These are phyloP conservation scores for Napeogenes sylphis DNA, from an alignment of 2,888 invertebrate species.

Conservation along the genomic window DNA sequence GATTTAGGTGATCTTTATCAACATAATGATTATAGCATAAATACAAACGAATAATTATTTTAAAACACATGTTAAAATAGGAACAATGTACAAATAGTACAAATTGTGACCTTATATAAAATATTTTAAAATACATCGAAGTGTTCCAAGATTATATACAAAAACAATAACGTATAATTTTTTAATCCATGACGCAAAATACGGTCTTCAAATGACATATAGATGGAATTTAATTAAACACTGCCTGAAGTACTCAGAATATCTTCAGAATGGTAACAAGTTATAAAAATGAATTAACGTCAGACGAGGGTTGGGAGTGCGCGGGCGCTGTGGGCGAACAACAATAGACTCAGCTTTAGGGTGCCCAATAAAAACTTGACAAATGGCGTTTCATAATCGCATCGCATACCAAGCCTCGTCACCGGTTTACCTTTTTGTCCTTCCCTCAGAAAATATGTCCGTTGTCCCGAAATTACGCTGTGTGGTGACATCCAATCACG, in stretches of 20 bases:
- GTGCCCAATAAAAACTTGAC: slow-evolving; percentile 78
- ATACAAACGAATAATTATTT: too few relatives aligned
- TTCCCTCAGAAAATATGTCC: slow-evolving; percentile 57
- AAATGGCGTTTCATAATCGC: slow-evolving; percentile 77
- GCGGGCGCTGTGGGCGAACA: slow-evolving; percentile 40
- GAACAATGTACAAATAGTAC: too few relatives aligned
- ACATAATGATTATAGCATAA: neutral
- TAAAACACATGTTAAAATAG: too few relatives aligned
- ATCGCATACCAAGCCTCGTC: slow-evolving; percentile 70
- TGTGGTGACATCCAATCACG: slow-evolving; percentile 31
- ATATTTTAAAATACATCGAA: too few relatives aligned
- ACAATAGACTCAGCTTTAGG: slow-evolving; percentile 67
- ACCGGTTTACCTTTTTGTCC: slow-evolving; percentile 58
- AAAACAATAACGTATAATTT: too few relatives aligned
- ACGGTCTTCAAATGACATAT: slow-evolving; percentile 11
- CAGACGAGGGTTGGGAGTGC: slow-evolving; percentile 59
- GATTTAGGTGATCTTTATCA: neutral
- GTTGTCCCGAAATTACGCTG: slow-evolving; percentile 46
- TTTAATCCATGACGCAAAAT: too few relatives aligned
- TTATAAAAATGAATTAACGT: slow-evolving; percentile 74
- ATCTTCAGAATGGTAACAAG: slow-evolving; percentile 55
- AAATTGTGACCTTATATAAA: too few relatives aligned
- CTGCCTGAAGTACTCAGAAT: slow-evolving; percentile 16
- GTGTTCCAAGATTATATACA: too few relatives aligned
- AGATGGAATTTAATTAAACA: slow-evolving; percentile 30